phyloP scores from a whole-genome alignment of 2,888 invertebrate species.

The Andrena camellia region DNA sequence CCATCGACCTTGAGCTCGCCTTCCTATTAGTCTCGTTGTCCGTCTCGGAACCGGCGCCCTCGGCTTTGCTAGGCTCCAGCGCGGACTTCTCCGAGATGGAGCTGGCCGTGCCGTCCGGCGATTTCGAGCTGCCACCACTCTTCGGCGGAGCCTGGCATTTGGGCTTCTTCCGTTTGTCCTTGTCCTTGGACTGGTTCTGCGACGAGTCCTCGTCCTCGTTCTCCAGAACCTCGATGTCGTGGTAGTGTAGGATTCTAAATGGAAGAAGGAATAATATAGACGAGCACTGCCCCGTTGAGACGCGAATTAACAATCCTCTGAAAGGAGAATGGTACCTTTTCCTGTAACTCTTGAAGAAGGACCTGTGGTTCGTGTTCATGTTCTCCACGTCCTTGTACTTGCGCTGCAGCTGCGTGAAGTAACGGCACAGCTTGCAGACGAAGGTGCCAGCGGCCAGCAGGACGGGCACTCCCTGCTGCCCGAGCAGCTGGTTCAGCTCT shows the following conservation, averaged over 20 bases:
- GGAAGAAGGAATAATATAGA: not conserved
- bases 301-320: too few relatives aligned
- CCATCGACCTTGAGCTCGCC: slow-evolving; percentile 39
- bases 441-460: slow-evolving; percentile 89
- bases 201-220: slow-evolving; percentile 85
- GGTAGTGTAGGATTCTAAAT: slow-evolving; percentile 90
- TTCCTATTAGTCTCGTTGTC: slow-evolving; percentile 67
- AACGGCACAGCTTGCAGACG: slow-evolving; percentile 93
- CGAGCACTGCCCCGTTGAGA: too few relatives aligned
- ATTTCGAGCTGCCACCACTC: slow-evolving; percentile 73
- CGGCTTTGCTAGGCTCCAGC: slow-evolving; percentile 77
- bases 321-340: slow-evolving; percentile 86
- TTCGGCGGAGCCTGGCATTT: slow-evolving; percentile 56
- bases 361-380: slow-evolving; percentile 85
- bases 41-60: slow-evolving; percentile 66
- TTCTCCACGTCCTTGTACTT: slow-evolving; percentile 86
- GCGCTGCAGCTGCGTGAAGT: slow-evolving; percentile 90
- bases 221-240: slow-evolving; percentile 89
- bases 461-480: slow-evolving; percentile 89
- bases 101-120: slow-evolving; percentile 76
- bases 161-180: slow-evolving; percentile 74
- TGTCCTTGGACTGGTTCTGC: slow-evolving; percentile 72
- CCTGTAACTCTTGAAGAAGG: slow-evolving; percentile 88
- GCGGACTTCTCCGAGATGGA: slow-evolving; percentile 77
- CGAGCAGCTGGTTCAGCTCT: slow-evolving; percentile 86